Evolutionary conservation across 2,888 invertebrate genomes (phyloP), one percentile per base, ranked within the genome.

Genomic region (Ephialtes manifestator): DNA sequence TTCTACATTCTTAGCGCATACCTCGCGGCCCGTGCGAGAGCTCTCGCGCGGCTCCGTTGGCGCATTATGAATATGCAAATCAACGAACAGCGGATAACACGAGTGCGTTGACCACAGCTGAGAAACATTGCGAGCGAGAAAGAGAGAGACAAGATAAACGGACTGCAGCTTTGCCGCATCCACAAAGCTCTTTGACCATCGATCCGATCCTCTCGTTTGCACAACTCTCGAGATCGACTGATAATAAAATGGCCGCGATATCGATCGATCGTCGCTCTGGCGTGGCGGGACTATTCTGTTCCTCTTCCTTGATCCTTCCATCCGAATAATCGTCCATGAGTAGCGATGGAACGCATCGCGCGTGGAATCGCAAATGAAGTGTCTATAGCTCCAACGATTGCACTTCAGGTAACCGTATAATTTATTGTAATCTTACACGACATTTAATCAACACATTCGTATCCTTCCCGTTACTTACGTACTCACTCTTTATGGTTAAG

Each of bases 51-150:
- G 82, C 84, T 74, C 81, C 82, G 83, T 77, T 20, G 83, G 84
- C 85, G 82, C 87, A 86, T 86, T 87, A 89, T 89, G 89, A 89
- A 89, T 90, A 90, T 90, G 90, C 89, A 90, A 91, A 91, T 90
- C 85, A 84, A 87, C 86, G 55, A 87, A 87, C 83, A 35, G 48
- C 86, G 89, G 86, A 88, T 89, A 89, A 89, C 88, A 65, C 78
- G 90, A 84, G 87, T 88, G 88, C 88, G 87, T 89, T 89, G 90
- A 90, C 90, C 89, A 89, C 86, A 83, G 65, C 18, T n/a, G 60
- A n/a, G 31, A 60, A 31, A 15, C 28, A 11, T 31, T 46, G 74
- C 15, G 28, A 46, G 53, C 24, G 31, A 74, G 46, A 31, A 28
- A 46, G 58, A 72, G 43, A 43, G 51, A 71, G n/a, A 28, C 24